phyloP scores from a whole-genome alignment of 1,140 invertebrate species.

The Camponotus floridanus region DNA sequence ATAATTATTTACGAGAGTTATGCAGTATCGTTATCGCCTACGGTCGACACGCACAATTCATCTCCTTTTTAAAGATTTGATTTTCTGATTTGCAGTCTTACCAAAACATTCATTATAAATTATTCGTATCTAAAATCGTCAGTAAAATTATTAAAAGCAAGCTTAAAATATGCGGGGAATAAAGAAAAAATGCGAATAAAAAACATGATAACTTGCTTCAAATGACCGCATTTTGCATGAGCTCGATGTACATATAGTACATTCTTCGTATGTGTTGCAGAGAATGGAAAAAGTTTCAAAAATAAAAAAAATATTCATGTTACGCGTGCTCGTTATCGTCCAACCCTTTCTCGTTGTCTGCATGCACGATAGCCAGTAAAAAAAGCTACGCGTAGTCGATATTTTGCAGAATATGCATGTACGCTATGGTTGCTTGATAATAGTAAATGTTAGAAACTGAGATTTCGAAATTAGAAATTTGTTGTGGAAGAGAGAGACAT shows the following conservation, averaged over 20 bases:
- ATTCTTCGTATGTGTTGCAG: conserved; percentile 39
- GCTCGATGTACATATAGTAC: conserved; percentile 44
- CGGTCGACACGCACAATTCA: conserved; percentile 15
- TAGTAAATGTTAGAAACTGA: conserved; percentile 37
- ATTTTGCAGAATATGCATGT: conserved; percentile 41
- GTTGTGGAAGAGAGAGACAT: neutral
- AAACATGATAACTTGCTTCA: conserved; percentile 56
- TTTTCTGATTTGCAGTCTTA: conserved; percentile 34
- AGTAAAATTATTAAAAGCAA: conserved; percentile 59
- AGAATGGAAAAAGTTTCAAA: conserved; percentile 55
- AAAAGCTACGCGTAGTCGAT: conserved; percentile 51
- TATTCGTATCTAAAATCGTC: conserved; percentile 26
- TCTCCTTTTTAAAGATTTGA: conserved; percentile 25
- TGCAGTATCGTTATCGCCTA: conserved; percentile 13
- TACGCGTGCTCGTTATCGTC: conserved; percentile 59
- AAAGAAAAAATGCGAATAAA: conserved; percentile 52
- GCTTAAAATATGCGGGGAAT: conserved; percentile 42
- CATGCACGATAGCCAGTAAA: conserved; percentile 56
- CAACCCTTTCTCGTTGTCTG: conserved; percentile 51
- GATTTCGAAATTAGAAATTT: conserved; percentile 32
- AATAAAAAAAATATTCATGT: conserved; percentile 57
- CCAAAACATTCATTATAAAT: conserved; percentile 58
- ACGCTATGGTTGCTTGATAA: conserved; percentile 38
- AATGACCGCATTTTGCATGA: conserved; percentile 31
- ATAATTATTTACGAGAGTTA: conserved; percentile 49